Evolutionary conservation across 2,888 invertebrate species (phyloP), one percentile per base, ranked within the genome.

Genomic region (Coleophora deauratella): DNA sequence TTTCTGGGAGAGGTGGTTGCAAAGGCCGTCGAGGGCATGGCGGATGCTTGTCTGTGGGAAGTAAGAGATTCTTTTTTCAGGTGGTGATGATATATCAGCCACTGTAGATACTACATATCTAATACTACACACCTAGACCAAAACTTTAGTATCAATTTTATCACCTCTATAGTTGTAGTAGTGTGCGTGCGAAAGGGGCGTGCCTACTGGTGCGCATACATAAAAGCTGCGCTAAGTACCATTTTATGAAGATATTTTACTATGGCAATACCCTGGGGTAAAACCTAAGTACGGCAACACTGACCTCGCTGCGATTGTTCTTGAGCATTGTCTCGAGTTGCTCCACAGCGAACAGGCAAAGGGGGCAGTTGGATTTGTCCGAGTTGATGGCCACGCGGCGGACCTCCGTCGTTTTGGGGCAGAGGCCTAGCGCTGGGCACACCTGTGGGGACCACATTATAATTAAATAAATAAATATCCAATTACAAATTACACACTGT

Each of bases 301-400:
- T 63, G 70, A 93, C 93, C 88, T 93, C 92, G 27, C 93, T 93
- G 60, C 89, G 91, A 55, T 94, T 90, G 48, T 90, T 87, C 60
- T 91, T 90, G 9, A 96, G 87, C 72, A 90, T 87, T 30, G 88
- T 77, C 61, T 94, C 91, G n/a, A 96, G 74, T 70, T 94, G 90
- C 43, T 90, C 88, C 0, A 96, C 89, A 3, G 94, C 94, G 66
- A 95, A 91, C 44, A 96, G 85, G 61, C 97, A 97, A 8, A 97
- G 77, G 1, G 94, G 92, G 62, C 97, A 96, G 56, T 90, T 91
- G 54, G 91, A 91, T 38, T 90, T 88, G 14, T 80, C 71, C 0
- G 78, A 63, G 57, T 87, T 79, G 44, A 90, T 81, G 51, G 88
- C 87, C 32, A 90, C 86, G 40, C 87, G 84, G 36, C 71, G 69